A percentile compares a stretch with the other conserved stretches of the same genome.
These are phyloP conservation scores for Gymnocephalus cernua DNA, from an alignment of 2,113 vertebrate species.

Conservation along the genomic window DNA sequence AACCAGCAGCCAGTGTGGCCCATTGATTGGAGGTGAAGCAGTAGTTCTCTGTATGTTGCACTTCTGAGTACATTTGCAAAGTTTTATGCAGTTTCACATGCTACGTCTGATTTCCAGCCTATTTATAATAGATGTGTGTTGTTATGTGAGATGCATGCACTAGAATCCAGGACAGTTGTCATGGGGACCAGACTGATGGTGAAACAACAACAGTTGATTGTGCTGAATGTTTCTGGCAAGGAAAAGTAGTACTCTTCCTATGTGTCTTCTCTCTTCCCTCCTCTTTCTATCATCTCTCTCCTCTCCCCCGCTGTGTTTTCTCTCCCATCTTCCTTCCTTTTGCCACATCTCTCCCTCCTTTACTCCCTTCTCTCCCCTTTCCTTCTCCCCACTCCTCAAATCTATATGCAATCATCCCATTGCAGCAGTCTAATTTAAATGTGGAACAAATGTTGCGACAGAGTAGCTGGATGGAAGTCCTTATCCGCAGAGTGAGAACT, in stretches of 20 bases:
- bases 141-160: slow-evolving; percentile 62
- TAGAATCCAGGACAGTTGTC: slow-evolving; percentile 81
- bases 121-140: slow-evolving; percentile 77
- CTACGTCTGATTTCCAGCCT: slow-evolving; percentile 56
- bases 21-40: background rate
- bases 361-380: background rate
- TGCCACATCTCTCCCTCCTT: slow-evolving; percentile 28
- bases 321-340: slow-evolving; percentile 16
- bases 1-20: background rate
- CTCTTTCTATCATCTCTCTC: slow-evolving; percentile 16
- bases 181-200: slow-evolving; percentile 72
- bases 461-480: slow-evolving; percentile 77
- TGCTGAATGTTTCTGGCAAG: slow-evolving; percentile 72
- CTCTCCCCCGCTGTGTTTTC: slow-evolving; percentile 24
- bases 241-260: slow-evolving; percentile 79
- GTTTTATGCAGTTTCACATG: slow-evolving; percentile 35
- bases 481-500: slow-evolving; percentile 77
- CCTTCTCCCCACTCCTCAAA: slow-evolving; percentile 40
- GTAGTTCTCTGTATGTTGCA: background rate
- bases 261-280: slow-evolving; percentile 59
- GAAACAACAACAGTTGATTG: slow-evolving; percentile 80
- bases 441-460: slow-evolving; percentile 81
- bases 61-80: slow-evolving; percentile 26
- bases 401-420: slow-evolving; percentile 76
- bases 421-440: slow-evolving; percentile 79